Evolutionary conservation across 2,113 vertebrate genomes (phyloP), one percentile per base, ranked within the genome.

Genomic region (Stegastes partitus): DNA sequence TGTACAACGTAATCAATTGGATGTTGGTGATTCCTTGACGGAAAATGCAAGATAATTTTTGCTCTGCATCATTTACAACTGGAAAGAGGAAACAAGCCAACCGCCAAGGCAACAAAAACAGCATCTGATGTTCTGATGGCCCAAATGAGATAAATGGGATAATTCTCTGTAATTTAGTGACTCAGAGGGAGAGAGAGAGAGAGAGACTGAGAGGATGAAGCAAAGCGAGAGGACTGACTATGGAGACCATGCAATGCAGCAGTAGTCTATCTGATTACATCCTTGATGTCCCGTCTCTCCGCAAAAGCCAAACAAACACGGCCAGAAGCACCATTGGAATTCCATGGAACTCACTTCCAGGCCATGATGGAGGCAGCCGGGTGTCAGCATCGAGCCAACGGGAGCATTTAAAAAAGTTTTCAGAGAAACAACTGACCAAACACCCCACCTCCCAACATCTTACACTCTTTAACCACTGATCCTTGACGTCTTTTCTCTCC

Each of bases 231-330:
- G 42, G 25, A 47, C 2, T 26, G 56, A 50, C 69, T 12, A 75
- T 6, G 25, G 54, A 28, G 45, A 74, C 63, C 55, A 42, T 28
- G 58, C 21, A 70, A 68, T 66, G 31, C 18, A 61, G 70, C 73
- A 79, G 74, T 18, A 65, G 66, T 74, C 64, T 79, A 55, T 87
- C 82, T 81, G 82, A 88, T 88, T 91, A 76, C 76, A 78, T 83
- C 83, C 74, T 68, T 58, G 42, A 72, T 83, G 77, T 85, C 58
- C 62, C 0, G 21, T 83, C 74, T 84, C 74, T 45, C 84, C 79
- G 39, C 84, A 84, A 76, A 91, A 93, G 63, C 70, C 83, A 93
- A 92, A 92, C 88, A 85, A 93, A 92, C 86, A 90, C 56, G 55
- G 74, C 74, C 83, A 84, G 79, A 65, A 58, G 77, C 23, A 71